Evolutionary conservation across 2,113 vertebrate species (phyloP).

Genomic region (Mustelus asterias): DNA sequence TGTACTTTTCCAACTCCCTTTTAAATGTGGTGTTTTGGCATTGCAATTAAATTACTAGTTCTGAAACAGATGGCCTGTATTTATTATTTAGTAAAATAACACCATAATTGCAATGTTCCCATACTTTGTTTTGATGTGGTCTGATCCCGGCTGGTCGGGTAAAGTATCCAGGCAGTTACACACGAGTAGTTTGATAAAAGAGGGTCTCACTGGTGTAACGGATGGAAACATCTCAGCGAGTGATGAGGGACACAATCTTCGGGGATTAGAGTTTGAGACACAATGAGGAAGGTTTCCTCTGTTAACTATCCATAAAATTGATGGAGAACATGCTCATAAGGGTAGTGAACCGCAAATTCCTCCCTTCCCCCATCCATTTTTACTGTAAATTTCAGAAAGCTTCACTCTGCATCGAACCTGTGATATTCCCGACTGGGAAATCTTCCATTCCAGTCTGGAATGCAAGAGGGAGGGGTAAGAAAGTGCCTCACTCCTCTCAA

Average conservation of each 20-base stretch:
- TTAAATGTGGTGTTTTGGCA: neutral
- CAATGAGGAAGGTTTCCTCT: neutral
- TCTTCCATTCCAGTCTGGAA: neutral
- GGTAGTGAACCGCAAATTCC: neutral
- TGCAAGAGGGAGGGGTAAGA: neutral
- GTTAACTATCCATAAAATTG: neutral
- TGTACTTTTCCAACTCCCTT: neutral
- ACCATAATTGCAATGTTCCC: neutral
- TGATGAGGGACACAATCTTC: neutral
- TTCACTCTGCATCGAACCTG: neutral
- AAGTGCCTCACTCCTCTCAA: neutral
- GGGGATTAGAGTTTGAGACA: neutral
- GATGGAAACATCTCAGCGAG: neutral
- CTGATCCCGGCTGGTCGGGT: neutral
- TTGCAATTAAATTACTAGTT: constrained; percentile 8
- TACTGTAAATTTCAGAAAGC: neutral
- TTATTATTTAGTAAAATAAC: constrained; percentile 23
- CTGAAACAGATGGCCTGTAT: constrained; percentile 19
- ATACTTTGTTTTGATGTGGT: neutral
- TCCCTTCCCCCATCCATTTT: neutral
- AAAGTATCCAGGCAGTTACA: neutral
- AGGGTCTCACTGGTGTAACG: neutral
- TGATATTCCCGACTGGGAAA: neutral
- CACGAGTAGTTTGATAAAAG: neutral
- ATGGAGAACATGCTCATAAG: neutral